Evolutionary conservation across 1,140 invertebrate genomes (phyloP).

Genomic region (Drosophila sp.): DNA sequence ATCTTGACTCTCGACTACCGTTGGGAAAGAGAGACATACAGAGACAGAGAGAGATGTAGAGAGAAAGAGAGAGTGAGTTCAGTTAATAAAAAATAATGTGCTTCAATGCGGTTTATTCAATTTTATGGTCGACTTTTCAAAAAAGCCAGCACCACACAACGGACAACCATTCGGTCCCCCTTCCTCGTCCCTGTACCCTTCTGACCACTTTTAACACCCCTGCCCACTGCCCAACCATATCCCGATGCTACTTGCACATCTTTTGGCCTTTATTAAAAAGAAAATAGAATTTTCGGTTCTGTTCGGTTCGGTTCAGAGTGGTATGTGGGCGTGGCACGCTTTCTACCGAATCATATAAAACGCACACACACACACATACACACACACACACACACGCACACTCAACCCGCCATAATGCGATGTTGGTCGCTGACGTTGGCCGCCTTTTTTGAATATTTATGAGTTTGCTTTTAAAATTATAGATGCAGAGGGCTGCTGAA

Average conservation of each 20-base stretch:
- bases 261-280: constrained; percentile 73
- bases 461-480: constrained; percentile 83
- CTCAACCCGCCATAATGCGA: constrained; percentile 43
- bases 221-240: not conserved
- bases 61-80: constrained; percentile 10
- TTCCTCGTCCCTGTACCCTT: constrained; percentile 11
- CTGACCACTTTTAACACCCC: not conserved
- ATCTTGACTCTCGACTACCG: constrained; percentile 23
- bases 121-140: constrained; percentile 82
- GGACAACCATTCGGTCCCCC: constrained; percentile 12
- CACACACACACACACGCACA: constrained; percentile 36
- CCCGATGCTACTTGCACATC: constrained; percentile 26
- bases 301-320: constrained; percentile 41
- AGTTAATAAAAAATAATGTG: constrained; percentile 83
- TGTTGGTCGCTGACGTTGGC: constrained; percentile 56
- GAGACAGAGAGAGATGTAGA: too few species aligned
- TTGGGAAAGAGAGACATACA: too few species aligned
- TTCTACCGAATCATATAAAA: constrained; percentile 68
- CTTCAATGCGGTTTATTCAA: constrained; percentile 82
- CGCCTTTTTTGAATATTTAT: constrained; percentile 80
- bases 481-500: constrained; percentile 64
- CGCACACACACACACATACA: constrained; percentile 33
- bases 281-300: constrained; percentile 77
- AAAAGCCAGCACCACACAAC: constrained; percentile 63
- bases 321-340: constrained; percentile 60